These are phyloP conservation scores for Microcebus tavaratra DNA, from an alignment of 2,113 vertebrate species.

Conservation along the genomic window DNA sequence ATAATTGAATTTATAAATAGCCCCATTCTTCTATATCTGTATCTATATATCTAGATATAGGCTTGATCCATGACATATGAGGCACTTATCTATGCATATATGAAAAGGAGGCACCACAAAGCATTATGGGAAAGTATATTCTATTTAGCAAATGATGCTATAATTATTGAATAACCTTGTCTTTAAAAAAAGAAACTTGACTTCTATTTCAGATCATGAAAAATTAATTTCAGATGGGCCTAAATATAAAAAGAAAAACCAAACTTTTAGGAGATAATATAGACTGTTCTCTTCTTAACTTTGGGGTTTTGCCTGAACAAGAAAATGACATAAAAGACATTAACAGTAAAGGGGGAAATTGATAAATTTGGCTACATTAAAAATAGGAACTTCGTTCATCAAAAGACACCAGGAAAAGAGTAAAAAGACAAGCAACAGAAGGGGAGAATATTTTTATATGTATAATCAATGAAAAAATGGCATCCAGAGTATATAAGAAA, in stretches of 20 bases:
- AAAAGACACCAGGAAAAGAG: not conserved
- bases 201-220: not conserved
- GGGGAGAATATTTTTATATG: not conserved
- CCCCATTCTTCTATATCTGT: not conserved
- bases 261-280: not conserved
- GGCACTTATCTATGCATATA: not conserved
- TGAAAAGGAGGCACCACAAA: not conserved
- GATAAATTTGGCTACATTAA: not conserved
- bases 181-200: conserved; percentile 4
- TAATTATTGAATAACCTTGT: not conserved
- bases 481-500: not conserved
- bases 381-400: not conserved
- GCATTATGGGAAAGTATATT: not conserved
- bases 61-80: not conserved
- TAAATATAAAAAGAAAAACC: not conserved
- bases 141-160: not conserved
- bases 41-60: not conserved
- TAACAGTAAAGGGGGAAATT: not conserved
- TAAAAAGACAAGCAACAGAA: not conserved
- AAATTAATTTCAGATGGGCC: not conserved
- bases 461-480: not conserved
- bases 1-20: not conserved
- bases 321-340: not conserved
- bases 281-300: not conserved
- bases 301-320: not conserved